A percentile compares a stretch with the other conserved stretches of the same genome.
phyloP scores from a whole-genome alignment of 2,888 invertebrate genomes.

The Mystacides longicornis region DNA sequence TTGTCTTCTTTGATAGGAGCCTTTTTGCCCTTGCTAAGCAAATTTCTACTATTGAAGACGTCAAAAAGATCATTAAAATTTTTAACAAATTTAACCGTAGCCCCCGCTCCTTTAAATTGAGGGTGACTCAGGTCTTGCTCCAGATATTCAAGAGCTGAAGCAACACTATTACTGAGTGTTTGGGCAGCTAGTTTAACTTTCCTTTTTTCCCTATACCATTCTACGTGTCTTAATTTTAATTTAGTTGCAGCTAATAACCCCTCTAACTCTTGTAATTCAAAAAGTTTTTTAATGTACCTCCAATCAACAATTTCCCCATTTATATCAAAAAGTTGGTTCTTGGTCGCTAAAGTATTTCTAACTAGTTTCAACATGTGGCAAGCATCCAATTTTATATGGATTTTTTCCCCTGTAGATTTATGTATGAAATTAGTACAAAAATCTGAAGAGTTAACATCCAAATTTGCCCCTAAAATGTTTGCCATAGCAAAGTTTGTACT shows the following conservation, averaged over 20 bases:
- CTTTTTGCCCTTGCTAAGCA: neutral
- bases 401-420: no score
- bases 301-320: neutral
- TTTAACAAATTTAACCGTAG: neutral
- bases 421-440: no score
- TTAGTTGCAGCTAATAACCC: neutral
- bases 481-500: constrained; percentile 2
- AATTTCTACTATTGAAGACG: constrained; percentile 2
- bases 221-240: neutral
- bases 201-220: neutral
- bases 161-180: constrained; percentile 3
- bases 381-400: no score
- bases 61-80: neutral
- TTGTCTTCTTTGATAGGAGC: no score
- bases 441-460: neutral
- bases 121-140: neutral
- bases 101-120: neutral
- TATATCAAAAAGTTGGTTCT: neutral
- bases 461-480: neutral
- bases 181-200: neutral
- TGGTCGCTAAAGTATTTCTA: neutral
- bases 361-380: neutral
- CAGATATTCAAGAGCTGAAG: neutral
- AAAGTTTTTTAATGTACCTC: neutral
- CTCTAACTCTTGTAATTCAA: neutral